Conservation (phyloP, 2,888 invertebrate genomes). For the Acronicta leporina region DNA sequence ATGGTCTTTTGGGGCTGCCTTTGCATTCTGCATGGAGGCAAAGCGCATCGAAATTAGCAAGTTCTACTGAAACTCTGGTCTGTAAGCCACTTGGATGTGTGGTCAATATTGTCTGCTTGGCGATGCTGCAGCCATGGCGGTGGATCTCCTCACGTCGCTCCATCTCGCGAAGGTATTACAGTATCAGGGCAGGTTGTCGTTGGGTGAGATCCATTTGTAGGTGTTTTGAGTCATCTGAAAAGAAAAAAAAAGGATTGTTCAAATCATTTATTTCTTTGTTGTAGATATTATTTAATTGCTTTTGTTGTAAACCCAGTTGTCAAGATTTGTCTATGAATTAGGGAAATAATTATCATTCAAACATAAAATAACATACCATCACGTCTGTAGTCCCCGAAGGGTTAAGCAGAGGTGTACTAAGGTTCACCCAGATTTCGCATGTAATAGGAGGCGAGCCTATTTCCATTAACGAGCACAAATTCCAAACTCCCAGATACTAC, state of each 20-base stretch:
- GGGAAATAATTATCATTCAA: too few relatives aligned
- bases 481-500: too few relatives aligned
- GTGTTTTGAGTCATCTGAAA: conserved; percentile 38
- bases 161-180: conserved; percentile 62
- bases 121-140: conserved; percentile 83
- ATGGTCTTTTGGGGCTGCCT: conserved; percentile 66
- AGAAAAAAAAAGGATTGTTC: not conserved
- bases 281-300: too few relatives aligned
- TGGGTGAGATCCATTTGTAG: conserved; percentile 55
- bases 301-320: too few relatives aligned
- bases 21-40: conserved; percentile 81
- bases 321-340: too few relatives aligned
- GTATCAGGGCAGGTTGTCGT: conserved; percentile 29
- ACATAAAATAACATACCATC: too few relatives aligned
- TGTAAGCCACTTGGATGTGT: conserved; percentile 84
- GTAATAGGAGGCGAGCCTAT: too few relatives aligned
- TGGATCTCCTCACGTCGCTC: conserved; percentile 82
- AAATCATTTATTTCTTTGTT: too few relatives aligned
- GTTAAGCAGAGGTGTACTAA: too few relatives aligned
- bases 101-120: conserved; percentile 85
- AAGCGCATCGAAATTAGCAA: conserved; percentile 83
- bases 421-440: too few relatives aligned
- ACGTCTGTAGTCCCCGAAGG: too few relatives aligned
- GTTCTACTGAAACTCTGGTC: conserved; percentile 83
- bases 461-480: too few relatives aligned